Percentiles rank a stretch among this genome's conserved stretches.
Conservation (phyloP, 2,113 vertebrate genomes). For the Onychostruthus taczanowskii region DNA sequence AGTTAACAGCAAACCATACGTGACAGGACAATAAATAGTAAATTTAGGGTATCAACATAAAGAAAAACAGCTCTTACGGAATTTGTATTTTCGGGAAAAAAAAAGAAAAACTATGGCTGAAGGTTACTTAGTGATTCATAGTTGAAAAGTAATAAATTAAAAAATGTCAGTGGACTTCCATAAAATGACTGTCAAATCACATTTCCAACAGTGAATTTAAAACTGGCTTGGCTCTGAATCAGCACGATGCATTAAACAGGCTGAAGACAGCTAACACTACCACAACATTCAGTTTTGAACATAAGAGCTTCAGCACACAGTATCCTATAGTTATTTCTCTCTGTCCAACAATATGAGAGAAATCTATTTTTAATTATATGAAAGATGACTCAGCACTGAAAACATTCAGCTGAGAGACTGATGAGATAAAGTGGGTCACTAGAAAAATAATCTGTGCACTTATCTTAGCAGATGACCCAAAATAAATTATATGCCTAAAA, state of each 20-base stretch:
- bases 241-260: neutral
- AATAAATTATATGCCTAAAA: neutral
- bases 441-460: neutral
- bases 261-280: neutral
- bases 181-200: neutral
- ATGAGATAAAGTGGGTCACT: slow-evolving; percentile 22
- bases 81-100: neutral
- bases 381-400: slow-evolving; percentile 21
- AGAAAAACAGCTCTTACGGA: neutral
- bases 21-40: neutral
- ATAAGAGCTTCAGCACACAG: neutral
- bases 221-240: neutral
- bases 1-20: neutral
- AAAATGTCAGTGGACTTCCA: neutral
- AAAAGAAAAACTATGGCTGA: neutral
- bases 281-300: neutral
- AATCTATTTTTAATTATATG: slow-evolving; percentile 19
- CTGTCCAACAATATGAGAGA: neutral
- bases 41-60: neutral
- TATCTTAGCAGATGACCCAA: neutral
- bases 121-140: neutral
- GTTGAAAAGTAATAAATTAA: neutral
- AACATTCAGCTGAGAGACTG: neutral
- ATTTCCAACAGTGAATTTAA: neutral
- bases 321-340: neutral